These are phyloP conservation scores for Lasaia peninsularis DNA, from an alignment of 1,140 invertebrate genomes.

Conservation along the genomic window DNA sequence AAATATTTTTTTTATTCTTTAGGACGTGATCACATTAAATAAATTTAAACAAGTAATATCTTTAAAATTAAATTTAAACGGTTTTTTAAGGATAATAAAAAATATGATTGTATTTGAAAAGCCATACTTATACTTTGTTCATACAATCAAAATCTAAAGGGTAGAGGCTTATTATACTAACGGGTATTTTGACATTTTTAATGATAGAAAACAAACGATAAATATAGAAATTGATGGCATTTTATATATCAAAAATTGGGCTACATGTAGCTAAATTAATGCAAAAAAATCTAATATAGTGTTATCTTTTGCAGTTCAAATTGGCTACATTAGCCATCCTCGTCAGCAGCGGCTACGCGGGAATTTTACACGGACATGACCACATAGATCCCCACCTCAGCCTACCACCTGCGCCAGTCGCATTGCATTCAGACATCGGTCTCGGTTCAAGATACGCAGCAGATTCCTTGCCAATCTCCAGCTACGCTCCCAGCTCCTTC, in stretches of 20 bases:
- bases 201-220: too few relatives aligned
- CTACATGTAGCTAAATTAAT: neutral
- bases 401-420: slow-evolving; percentile 28
- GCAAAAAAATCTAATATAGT: neutral
- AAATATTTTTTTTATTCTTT: too few relatives aligned
- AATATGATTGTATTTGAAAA: too few relatives aligned
- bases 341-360: slow-evolving; percentile 51
- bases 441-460: slow-evolving; percentile 42
- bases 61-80: too few relatives aligned
- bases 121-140: too few relatives aligned
- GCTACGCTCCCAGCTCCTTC: slow-evolving; percentile 62
- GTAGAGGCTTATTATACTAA: too few relatives aligned
- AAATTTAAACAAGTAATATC: too few relatives aligned
- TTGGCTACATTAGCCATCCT: slow-evolving; percentile 58
- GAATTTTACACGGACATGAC: slow-evolving; percentile 41
- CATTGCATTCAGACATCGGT: slow-evolving; percentile 3
- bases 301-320: slow-evolving; percentile 56
- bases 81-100: too few relatives aligned
- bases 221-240: too few relatives aligned
- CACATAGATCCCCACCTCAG: slow-evolving; percentile 18
- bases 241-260: neutral
- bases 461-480: slow-evolving; percentile 37
- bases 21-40: too few relatives aligned
- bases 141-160: too few relatives aligned
- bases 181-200: too few relatives aligned